Conservation (phyloP, 1,140 invertebrate genomes). For the Drosophila athabasca region DNA sequence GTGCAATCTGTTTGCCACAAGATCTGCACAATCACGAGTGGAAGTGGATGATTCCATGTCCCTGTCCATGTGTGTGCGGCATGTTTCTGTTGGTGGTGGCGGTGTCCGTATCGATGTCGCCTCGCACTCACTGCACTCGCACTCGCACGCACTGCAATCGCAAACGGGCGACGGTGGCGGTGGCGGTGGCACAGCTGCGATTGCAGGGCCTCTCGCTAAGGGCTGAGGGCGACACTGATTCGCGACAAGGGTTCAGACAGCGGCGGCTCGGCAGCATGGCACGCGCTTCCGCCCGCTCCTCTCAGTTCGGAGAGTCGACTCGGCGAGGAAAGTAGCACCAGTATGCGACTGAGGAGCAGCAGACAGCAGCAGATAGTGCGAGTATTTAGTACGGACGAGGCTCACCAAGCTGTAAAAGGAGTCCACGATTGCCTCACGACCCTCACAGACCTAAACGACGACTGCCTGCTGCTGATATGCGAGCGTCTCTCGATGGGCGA, state of each 20-base stretch:
- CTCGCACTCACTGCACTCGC: conserved; percentile 17
- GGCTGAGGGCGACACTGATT: conserved; percentile 37
- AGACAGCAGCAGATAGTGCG: conserved; percentile 9
- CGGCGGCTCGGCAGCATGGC: conserved; percentile 37
- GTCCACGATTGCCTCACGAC: background rate
- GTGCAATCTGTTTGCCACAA: conserved; percentile 17
- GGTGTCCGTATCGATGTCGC: background rate
- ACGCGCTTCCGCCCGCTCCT: conserved; percentile 26
- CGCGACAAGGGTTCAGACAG: conserved; percentile 32
- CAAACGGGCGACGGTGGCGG: too few species aligned
- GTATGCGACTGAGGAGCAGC: conserved; percentile 10
- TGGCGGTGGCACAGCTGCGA: conserved; percentile 26
- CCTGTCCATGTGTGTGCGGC: background rate
- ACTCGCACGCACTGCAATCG: conserved; percentile 18
- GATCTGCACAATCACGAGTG: background rate
- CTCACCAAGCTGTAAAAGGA: background rate
- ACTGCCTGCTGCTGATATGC: conserved; percentile 67
- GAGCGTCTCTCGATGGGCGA: conserved; percentile 47
- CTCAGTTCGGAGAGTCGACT: conserved; percentile 45
- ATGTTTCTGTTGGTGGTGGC: conserved; percentile 4
- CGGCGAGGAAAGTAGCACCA: conserved; percentile 5
- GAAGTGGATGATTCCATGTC: too few species aligned
- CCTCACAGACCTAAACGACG: conserved; percentile 56
- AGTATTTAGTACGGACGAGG: background rate
- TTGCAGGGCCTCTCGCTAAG: conserved; percentile 9